phyloP scores from a whole-genome alignment of 2,797 vertebrate species.

The Poeciliopsis paucimaculata region DNA sequence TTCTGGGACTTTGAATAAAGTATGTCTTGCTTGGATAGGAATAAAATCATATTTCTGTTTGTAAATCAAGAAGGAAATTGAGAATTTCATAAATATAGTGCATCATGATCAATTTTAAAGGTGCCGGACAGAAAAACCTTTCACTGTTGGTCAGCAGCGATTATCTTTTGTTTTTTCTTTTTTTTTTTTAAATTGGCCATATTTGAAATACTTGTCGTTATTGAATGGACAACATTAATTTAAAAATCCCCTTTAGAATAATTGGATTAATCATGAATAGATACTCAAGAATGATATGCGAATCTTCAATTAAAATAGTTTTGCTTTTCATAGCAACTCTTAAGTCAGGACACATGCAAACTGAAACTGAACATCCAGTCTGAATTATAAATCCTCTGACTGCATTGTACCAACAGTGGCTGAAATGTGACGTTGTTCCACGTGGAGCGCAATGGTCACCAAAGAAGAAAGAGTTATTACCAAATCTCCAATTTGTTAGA shows the following conservation, averaged over 20 bases:
- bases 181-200: neutral
- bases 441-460: neutral
- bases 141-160: neutral
- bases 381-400: neutral
- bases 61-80: neutral
- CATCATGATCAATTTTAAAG: neutral
- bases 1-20: neutral
- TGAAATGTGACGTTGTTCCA: neutral
- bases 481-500: neutral
- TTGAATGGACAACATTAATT: neutral
- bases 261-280: neutral
- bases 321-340: neutral
- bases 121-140: neutral
- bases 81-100: neutral
- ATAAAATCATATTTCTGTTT: neutral
- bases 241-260: neutral
- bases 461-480: neutral
- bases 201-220: neutral
- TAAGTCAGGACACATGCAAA: neutral
- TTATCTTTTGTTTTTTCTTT: neutral
- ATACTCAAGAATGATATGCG: neutral
- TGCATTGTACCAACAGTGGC: neutral
- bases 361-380: neutral
- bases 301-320: neutral
- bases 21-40: neutral